Conservation (phyloP, 2,797 vertebrate genomes). For the Lophura swinhoii region DNA sequence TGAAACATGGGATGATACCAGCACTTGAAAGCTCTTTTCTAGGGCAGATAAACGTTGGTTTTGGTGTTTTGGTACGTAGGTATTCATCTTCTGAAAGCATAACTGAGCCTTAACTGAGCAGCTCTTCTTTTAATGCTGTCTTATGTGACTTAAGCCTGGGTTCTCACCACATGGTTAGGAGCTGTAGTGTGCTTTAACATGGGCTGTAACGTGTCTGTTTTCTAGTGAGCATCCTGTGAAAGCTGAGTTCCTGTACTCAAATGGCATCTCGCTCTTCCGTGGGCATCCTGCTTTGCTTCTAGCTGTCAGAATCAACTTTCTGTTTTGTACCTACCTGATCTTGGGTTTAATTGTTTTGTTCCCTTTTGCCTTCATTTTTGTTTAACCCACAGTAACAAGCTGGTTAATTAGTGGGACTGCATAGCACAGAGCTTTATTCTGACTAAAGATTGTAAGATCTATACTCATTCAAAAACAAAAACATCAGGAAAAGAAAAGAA, state of each 20-base stretch:
- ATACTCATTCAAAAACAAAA: neutral
- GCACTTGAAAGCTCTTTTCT: neutral
- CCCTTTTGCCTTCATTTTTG: neutral
- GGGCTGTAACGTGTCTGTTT: neutral
- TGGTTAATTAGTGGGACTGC: neutral
- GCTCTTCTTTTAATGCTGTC: neutral
- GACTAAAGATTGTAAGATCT: neutral
- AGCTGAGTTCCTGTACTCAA: neutral
- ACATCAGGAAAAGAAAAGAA: neutral
- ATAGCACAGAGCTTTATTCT: neutral
- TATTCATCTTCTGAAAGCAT: neutral
- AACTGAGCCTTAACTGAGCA: neutral
- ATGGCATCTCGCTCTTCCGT: rapidly evolving
- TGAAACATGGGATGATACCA: neutral
- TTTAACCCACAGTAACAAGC: neutral
- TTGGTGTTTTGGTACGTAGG: neutral
- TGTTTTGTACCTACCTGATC: neutral
- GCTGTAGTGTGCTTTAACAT: neutral
- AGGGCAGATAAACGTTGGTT: neutral
- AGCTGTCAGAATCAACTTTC: neutral
- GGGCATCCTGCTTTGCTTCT: neutral
- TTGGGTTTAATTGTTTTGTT: neutral
- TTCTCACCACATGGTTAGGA: rapidly evolving
- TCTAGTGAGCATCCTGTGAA: neutral
- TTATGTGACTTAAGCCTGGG: no score